Evolutionary conservation across 2,888 invertebrate genomes (phyloP), one percentile per base, ranked within the genome.

Genomic region (Ectemnius continuus): DNA sequence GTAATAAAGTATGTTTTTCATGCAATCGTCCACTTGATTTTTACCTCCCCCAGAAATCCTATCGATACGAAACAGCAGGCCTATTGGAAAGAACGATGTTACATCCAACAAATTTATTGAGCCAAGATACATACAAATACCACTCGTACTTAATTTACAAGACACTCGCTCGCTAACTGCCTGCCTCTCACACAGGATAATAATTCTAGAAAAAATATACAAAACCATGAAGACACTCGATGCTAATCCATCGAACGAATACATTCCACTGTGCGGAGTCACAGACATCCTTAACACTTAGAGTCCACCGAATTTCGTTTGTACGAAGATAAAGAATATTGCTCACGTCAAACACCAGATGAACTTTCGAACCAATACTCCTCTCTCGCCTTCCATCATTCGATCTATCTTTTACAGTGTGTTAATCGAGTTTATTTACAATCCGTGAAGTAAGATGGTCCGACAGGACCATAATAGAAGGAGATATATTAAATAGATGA

Each of bases 1-100:
- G 84, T 87, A 86, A 87, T 79, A 84, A 86, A 86, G 76, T 87
- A 87, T 87, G 86, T 87, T 87, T 87, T 84, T 87, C 86, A 87
- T 80, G 85, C 80, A 86, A 68, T 73, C 2, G 56, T 28, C 11
- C 13, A 52, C 36, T 36, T 36, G 23, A 23, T 36, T 36, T 11
- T 2, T 8, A 36, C 36, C 36, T 1, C 11, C 36, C 5, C 36
- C 11, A 1, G 4, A 6, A 11, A 36, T 36, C 36, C 36, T 36
- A 36, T 23, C 23, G 3, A 23, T 23, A 11, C 36, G 36, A 6
- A 11, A 36, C 2, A 36, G 36, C 8, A 36, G 2, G 8, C 36
- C 36, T 36, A 11, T 36, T 11, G 8, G 11, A 36, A 6, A 36
- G 36, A 36, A 36, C 11, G 11, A 6, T 36, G 0, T 52, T 26